A percentile compares a stretch with the other conserved stretches of the same genome.
Evolutionary conservation across 2,797 vertebrate species (phyloP).

Genomic region (Gymnopithys bicolor): DNA sequence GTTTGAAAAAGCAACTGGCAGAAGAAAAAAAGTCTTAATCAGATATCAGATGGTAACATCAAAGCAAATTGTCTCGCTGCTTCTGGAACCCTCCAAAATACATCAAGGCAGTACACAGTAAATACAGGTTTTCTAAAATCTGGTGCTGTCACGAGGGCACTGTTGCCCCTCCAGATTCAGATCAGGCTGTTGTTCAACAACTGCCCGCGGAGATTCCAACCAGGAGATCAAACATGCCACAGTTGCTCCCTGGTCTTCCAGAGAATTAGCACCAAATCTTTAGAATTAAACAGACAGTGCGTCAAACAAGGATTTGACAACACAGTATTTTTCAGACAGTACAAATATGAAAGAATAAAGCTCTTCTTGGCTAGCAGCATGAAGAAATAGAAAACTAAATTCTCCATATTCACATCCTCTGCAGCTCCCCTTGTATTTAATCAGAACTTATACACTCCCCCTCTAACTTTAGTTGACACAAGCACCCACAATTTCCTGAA

Average conservation of each 20-base stretch:
- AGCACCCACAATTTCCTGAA: not conserved
- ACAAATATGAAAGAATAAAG: not conserved
- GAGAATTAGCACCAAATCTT: not conserved
- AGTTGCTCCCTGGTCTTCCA: not conserved
- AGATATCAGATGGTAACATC: not conserved
- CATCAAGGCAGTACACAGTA: not conserved
- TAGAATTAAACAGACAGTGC: not conserved
- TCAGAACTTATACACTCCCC: not conserved
- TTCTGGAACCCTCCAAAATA: not conserved
- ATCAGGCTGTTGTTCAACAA: not conserved
- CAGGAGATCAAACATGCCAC: not conserved
- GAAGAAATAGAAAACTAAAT: not conserved
- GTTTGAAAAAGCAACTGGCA: not conserved
- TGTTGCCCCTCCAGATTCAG: not conserved
- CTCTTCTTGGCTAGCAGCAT: not conserved
- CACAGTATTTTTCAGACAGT: not conserved
- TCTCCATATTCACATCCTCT: not conserved
- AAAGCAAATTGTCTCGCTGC: slow-evolving; percentile 8
- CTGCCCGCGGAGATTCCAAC: not conserved
- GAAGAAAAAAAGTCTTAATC: not conserved
- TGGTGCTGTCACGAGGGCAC: not conserved
- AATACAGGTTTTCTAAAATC: not conserved
- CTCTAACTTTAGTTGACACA: not conserved
- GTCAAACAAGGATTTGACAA: not conserved
- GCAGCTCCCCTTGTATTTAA: not conserved